phyloP scores from a whole-genome alignment of 1,140 invertebrate genomes.

The Holotrichia oblita region DNA sequence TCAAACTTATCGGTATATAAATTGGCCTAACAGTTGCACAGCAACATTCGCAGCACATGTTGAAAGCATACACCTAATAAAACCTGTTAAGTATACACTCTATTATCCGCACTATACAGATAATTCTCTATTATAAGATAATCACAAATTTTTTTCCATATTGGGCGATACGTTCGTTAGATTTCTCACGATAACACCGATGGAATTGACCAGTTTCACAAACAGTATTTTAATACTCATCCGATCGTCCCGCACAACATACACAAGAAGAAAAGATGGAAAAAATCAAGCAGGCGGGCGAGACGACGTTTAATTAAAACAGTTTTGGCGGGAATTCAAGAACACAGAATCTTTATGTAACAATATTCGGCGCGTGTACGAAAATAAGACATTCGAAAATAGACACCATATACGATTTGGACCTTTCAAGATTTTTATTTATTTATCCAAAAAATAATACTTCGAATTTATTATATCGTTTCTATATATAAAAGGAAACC shows the following conservation, averaged over 20 bases:
- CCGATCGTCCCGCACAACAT: background rate
- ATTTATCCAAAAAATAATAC: too few species aligned
- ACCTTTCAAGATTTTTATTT: constrained; percentile 27
- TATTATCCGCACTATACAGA: background rate
- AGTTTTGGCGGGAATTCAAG: constrained; percentile 49
- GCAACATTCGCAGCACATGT: constrained; percentile 40
- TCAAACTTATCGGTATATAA: constrained; percentile 40
- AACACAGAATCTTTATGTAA: constrained; percentile 47
- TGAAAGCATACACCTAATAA: background rate
- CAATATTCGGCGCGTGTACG: constrained; percentile 39
- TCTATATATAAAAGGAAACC: background rate
- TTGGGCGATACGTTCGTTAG: background rate
- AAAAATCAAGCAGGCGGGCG: constrained; percentile 40
- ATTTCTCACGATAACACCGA: background rate
- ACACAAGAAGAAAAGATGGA: background rate
- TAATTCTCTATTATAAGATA: background rate
- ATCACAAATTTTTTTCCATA: background rate
- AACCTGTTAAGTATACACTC: background rate
- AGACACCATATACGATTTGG: constrained; percentile 23
- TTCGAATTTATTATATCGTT: constrained; percentile 13
- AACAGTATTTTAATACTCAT: constrained; percentile 48
- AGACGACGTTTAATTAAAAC: constrained; percentile 41
- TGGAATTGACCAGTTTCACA: constrained; percentile 45
- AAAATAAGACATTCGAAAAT: constrained; percentile 30
- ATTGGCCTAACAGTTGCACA: constrained; percentile 40